A percentile compares a stretch with the other conserved stretches of the same genome.
These are phyloP conservation scores for Hermaeophaga mercurialis DNA, from an alignment of 2,888 invertebrate species.

Conservation along the genomic window DNA sequence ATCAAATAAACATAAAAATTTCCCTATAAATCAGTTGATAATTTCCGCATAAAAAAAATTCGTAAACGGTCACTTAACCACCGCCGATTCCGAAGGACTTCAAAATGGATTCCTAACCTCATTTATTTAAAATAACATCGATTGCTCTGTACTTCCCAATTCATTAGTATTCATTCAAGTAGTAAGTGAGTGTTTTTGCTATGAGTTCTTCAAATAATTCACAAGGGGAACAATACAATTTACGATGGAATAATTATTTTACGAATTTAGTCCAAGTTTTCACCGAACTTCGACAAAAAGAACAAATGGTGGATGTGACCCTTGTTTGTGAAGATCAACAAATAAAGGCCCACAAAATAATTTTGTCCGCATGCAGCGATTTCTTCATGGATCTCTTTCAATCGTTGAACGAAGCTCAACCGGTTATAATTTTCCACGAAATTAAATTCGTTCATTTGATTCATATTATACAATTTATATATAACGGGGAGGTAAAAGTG, in stretches of 20 bases:
- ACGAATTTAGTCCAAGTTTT: constrained; percentile 59
- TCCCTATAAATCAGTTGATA: too few relatives aligned
- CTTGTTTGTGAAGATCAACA: constrained; percentile 59
- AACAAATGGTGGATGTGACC: constrained; percentile 59
- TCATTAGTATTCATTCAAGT: background rate
- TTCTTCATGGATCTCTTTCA: constrained; percentile 19
- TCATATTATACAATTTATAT: constrained; percentile 59
- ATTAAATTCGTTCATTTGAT: constrained; percentile 56
- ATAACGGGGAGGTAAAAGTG: constrained; percentile 60
- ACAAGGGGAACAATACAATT: constrained; percentile 50
- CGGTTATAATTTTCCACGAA: constrained; percentile 58
- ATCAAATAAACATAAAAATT: too few relatives aligned
- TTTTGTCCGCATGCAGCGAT: constrained; percentile 60
- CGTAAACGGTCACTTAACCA: too few relatives aligned
- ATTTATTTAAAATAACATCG: background rate
- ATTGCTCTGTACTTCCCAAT: constrained; percentile 11
- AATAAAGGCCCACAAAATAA: constrained; percentile 60
- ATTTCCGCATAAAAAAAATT: too few relatives aligned
- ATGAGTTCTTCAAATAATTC: constrained; percentile 9
- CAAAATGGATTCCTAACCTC: constrained; percentile 1
- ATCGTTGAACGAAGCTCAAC: constrained; percentile 43
- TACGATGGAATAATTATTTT: constrained; percentile 61
- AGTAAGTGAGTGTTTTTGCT: background rate
- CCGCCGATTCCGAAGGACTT: too few relatives aligned
- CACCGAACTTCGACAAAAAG: constrained; percentile 55